These are phyloP conservation scores for Oncorhynchus gorbuscha DNA, from an alignment of 2,113 vertebrate species.

Conservation along the genomic window DNA sequence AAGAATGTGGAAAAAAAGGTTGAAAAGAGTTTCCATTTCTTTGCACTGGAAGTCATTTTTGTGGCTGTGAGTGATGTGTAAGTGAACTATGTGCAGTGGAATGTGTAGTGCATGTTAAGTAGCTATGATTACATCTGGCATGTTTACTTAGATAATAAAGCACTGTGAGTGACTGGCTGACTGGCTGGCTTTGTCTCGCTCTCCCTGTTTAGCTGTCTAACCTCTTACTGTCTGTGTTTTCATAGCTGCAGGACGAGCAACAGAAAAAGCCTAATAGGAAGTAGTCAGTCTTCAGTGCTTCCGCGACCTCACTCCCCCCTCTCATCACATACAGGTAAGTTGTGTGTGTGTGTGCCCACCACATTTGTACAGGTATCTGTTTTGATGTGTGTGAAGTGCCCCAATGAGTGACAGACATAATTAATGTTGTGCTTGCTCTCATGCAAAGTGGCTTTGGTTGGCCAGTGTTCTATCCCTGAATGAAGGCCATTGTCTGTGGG, in stretches of 20 bases:
- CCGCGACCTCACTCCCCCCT: slow-evolving; percentile 93
- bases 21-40: no score
- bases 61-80: neutral
- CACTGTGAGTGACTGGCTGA: neutral
- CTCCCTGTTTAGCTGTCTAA: neutral
- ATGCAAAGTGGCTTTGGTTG: neutral
- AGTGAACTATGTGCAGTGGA: no score
- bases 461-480: slow-evolving; percentile 15
- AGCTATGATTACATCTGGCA: no score
- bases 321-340: slow-evolving; percentile 89
- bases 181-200: neutral
- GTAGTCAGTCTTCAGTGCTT: slow-evolving; percentile 86
- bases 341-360: neutral
- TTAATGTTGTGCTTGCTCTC: neutral
- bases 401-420: neutral
- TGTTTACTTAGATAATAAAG: no score
- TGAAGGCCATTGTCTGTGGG: slow-evolving; percentile 31
- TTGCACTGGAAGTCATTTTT: neutral
- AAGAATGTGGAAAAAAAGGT: no score
- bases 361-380: neutral
- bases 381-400: neutral
- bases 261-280: slow-evolving; percentile 94
- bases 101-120: no score
- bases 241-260: slow-evolving; percentile 94
- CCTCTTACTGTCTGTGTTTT: slow-evolving; percentile 47